Base-by-base conservation (phyloP, 2,888 invertebrate species). In the Liposcelis brunnea region DNA sequence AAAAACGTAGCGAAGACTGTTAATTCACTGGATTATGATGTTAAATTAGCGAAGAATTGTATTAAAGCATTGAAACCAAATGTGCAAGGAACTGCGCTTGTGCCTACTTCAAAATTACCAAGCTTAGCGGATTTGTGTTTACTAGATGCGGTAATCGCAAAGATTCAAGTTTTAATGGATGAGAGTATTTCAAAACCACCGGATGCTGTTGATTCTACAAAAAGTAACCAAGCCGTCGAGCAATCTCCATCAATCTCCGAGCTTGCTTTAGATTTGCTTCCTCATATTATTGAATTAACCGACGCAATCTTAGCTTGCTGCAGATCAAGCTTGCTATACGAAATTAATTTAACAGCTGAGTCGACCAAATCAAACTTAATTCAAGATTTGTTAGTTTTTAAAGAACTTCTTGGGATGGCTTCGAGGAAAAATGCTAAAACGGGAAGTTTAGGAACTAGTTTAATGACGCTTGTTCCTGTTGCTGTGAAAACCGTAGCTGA, bases 61-160 rank as follows among this genome's bases (percentile, higher is more conserved):
- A 68, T 74, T n/a, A 64, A 67, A 26, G 58, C 65, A 2, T 55
- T 73, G 2, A 70, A 67, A 48, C 72, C 71, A 0, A 68, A 70
- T 45, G 57, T 67, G 8, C 61, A 16, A 26, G 15, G 42, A 51
- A 54, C 53, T 38, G 49, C 51, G 26, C 55, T 66, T 48, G 59
- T 66, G 54, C 58, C 61, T 33, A 61, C 59, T 45, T 52, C 60
- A 11, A 55, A 62, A 7, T 55, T 72, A 26, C 85, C 85, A 1
- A 77, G 78, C 2, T 65, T 86, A 0, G 70, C 78, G 59, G 80
- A 82, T 50, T 70, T 85, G 32, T 75, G 80, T 53, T 70, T 84
- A 11, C 69, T 86, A 54, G 84, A 85, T 58, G 72, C 80, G 1
- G 75, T 85, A 1, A 64, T 86, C 31, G 80, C 81, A 11, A 77